These are phyloP conservation scores for Drosophila tanythrix DNA, from an alignment of 2,888 invertebrate genomes.

Conservation along the genomic window DNA sequence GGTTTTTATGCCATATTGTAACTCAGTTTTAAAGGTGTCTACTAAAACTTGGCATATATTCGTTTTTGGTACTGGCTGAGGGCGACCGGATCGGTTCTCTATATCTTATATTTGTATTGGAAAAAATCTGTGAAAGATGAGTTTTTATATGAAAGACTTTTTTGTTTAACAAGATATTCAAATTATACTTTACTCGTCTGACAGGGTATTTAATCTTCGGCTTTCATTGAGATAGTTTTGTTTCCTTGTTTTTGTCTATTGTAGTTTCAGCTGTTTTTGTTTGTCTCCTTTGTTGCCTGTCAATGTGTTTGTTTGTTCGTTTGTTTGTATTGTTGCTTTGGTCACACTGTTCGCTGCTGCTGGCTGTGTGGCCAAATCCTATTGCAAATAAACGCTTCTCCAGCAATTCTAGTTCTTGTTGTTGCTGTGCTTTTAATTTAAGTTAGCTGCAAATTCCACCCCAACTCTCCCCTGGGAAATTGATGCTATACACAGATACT, in stretches of 20 bases:
- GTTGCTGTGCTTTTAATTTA: constrained; percentile 74
- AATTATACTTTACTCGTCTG: not conserved
- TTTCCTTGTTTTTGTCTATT: not conserved
- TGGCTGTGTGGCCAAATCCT: constrained; percentile 63
- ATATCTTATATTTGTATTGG: not conserved
- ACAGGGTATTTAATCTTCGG: not conserved
- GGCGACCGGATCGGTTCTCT: no score
- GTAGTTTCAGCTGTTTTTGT: constrained; percentile 21
- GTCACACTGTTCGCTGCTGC: constrained; percentile 34
- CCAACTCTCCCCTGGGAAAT: constrained; percentile 26
- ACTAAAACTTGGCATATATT: no score
- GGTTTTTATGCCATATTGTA: not conserved
- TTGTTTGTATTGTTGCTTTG: constrained; percentile 71
- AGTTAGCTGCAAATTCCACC: constrained; percentile 38
- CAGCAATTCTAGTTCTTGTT: constrained; percentile 58
- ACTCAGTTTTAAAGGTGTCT: not conserved
- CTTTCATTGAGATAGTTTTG: constrained; percentile 1
- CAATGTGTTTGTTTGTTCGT: constrained; percentile 54
- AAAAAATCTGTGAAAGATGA: not conserved
- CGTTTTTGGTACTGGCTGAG: no score
- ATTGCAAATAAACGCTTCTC: constrained; percentile 72
- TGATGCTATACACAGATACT: constrained; percentile 13
- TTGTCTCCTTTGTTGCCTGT: constrained; percentile 49
- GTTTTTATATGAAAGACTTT: not conserved
- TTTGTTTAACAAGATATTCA: not conserved